Base-by-base conservation (phyloP, 2,113 vertebrate genomes). In the Sebastes schlegelii region DNA sequence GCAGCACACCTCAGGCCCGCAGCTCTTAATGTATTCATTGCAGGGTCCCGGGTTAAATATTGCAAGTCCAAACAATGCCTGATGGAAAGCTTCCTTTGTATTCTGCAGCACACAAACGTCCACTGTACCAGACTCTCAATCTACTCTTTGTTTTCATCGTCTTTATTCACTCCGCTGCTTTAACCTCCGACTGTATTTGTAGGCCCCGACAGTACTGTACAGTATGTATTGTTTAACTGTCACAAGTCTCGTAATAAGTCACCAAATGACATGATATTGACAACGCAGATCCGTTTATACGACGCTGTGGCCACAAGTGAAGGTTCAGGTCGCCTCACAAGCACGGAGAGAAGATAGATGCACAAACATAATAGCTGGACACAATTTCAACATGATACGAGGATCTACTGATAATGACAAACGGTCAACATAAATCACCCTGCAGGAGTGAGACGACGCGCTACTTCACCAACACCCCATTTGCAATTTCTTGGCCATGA, bases 71-170 rank as follows among this genome's bases (percentile, higher is more conserved):
- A 86, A 88, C 75, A 69, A 80, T 80, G 87, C 57, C 74, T 83
- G 90, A 92, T 78, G 90, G 92, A 96, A 95, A 91, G 88, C 87
- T 86, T 17, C 87, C 90, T 83, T 89, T 93, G 79, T 84, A 45
- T 66, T 60, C 75, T 71, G 57, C 74, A 76, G 80, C 77, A 95
- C 92, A 94, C 92, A 94, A 80, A 86, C 85, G 74, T 91, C 93
- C 92, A 96, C 94, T 93, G 92, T 91, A 79, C 80, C 64, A 79
- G 70, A 65, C 72, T 70, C 70, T 96, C 86, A 96, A 96, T 89
- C 80, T 84, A 26, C 49, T 77, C 95, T 96, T 97, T 98, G 95
- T 97, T 88, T 83, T 88, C 66, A n/a, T 74, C 55, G 64, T 87
- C 68, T 92, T 94, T 86, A 85, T 85, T 83, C 89, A 80, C 83